A percentile compares a stretch with the other conserved stretches of the same genome.
These are phyloP conservation scores for Scatophagus argus DNA, from an alignment of 2,113 vertebrate genomes.

Conservation along the genomic window DNA sequence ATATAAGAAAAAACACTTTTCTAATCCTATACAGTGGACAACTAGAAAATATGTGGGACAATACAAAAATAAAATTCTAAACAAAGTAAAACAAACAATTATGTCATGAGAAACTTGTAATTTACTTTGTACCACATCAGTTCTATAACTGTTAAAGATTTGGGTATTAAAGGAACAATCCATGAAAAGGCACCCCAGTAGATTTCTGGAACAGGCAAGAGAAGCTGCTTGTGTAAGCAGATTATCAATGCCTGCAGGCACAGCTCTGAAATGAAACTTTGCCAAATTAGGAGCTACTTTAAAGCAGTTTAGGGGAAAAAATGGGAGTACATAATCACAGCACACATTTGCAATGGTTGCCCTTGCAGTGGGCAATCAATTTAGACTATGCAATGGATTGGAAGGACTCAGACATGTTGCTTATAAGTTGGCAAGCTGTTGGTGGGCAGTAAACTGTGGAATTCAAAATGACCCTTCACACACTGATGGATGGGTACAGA, in stretches of 20 bases:
- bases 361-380: conserved; percentile 10
- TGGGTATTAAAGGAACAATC: neutral
- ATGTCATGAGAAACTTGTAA: neutral
- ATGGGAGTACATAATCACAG: conserved; percentile 6
- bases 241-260: conserved; percentile 33
- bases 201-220: conserved; percentile 5
- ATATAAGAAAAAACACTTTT: neutral
- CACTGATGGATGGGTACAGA: neutral
- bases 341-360: conserved; percentile 15
- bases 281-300: conserved; percentile 33
- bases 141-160: conserved; percentile 2
- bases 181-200: conserved; percentile 12
- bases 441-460: neutral
- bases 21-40: neutral
- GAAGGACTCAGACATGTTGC: conserved; percentile 19
- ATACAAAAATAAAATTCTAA: conserved; percentile 6
- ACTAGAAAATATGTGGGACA: conserved; percentile 4
- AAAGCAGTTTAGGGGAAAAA: conserved; percentile 1
- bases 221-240: conserved; percentile 19
- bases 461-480: neutral
- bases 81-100: conserved; percentile 1
- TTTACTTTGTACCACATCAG: neutral
- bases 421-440: conserved; percentile 30
- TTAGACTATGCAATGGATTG: neutral
- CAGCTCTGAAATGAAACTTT: neutral